Percentiles rank a stretch among this genome's conserved stretches.
phyloP scores from a whole-genome alignment of 2,113 vertebrate genomes.

The Ginglymostoma cirratum region DNA sequence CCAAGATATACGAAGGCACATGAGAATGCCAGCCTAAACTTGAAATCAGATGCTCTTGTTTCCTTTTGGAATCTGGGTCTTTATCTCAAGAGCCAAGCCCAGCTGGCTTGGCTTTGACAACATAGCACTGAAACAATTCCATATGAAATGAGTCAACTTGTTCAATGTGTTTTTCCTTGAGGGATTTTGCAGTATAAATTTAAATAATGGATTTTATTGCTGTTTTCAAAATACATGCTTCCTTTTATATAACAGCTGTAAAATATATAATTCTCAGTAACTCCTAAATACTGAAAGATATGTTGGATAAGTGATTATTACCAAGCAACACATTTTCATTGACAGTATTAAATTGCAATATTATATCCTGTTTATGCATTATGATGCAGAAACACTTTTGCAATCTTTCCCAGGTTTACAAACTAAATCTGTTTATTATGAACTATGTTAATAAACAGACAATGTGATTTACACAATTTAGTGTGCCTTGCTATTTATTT shows the following conservation, averaged over 20 bases:
- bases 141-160: conserved; percentile 30
- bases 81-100: background rate
- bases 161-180: conserved; percentile 26
- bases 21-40: conserved; percentile 27
- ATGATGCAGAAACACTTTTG: background rate
- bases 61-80: background rate
- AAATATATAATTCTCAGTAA: conserved; percentile 3
- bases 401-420: background rate
- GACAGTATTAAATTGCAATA: background rate
- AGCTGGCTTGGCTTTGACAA: conserved; percentile 20
- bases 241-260: conserved; percentile 2
- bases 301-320: background rate
- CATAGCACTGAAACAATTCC: background rate
- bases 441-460: background rate
- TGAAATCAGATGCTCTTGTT: conserved; percentile 10
- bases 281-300: background rate
- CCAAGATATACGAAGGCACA: background rate
- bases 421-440: background rate
- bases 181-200: conserved; percentile 29
- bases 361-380: background rate
- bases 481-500: background rate
- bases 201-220: conserved; percentile 26
- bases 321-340: background rate
- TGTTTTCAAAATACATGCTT: conserved; percentile 18
- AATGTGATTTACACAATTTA: background rate